Conservation (phyloP, 2,888 invertebrate species). For the Dicyrtomina minuta region DNA sequence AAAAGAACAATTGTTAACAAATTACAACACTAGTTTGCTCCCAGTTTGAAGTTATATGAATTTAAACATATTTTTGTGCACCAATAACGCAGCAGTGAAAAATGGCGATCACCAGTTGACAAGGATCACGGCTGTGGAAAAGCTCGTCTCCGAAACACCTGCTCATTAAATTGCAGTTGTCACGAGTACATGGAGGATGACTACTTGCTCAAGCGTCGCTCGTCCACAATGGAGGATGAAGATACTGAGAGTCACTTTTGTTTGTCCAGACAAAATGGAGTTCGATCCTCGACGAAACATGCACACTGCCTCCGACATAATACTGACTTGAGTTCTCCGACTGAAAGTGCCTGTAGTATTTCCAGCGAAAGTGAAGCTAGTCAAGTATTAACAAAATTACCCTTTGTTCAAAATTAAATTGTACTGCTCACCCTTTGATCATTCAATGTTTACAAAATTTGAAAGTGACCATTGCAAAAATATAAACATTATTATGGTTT, state of each 20-base stretch:
- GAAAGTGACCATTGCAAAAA: background rate
- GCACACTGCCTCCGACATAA: background rate
- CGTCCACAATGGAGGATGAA: background rate
- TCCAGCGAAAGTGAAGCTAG: slow-evolving; percentile 50
- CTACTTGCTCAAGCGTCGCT: background rate
- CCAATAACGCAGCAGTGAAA: slow-evolving; percentile 26
- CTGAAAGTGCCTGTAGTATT: slow-evolving; percentile 36
- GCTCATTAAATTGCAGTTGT: slow-evolving; percentile 20
- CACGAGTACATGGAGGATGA: slow-evolving; percentile 16
- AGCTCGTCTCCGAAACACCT: slow-evolving; percentile 16
- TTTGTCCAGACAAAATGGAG: slow-evolving; percentile 30
- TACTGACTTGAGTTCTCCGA: background rate
- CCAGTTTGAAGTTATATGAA: background rate
- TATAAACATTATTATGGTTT: too few species aligned
- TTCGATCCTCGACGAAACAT: slow-evolving; percentile 18
- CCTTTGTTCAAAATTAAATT: too few species aligned
- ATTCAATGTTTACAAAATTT: background rate
- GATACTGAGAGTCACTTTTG: slow-evolving; percentile 11
- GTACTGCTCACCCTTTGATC: too few species aligned
- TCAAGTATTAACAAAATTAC: too few species aligned
- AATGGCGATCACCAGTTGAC: slow-evolving; percentile 9
- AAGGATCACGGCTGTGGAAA: background rate
- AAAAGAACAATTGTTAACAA: too few species aligned
- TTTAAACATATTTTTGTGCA: background rate
- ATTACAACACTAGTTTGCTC: too few species aligned